Conservation (phyloP, 2,888 invertebrate genomes). For the Dexiosoma caninum region DNA sequence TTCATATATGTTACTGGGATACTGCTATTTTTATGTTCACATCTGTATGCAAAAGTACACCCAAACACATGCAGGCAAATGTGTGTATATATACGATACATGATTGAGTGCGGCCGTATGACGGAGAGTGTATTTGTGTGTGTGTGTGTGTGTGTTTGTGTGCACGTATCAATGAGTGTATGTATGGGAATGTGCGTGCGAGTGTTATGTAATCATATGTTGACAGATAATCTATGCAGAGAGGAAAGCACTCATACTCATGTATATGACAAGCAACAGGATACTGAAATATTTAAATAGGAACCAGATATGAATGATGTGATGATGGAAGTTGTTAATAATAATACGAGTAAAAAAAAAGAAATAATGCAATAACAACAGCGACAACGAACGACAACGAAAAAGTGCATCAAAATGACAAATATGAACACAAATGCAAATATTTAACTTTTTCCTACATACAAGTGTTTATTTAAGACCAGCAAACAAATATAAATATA, state of each 20-base stretch:
- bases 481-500: neutral
- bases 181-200: neutral
- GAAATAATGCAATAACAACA: conserved; percentile 9
- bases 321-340: conserved; percentile 59
- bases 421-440: neutral
- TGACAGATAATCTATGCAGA: conserved; percentile 46
- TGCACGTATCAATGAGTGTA: neutral
- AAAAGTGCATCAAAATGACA: conserved; percentile 28
- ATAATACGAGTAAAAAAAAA: conserved; percentile 47
- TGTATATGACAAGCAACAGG: conserved; percentile 55
- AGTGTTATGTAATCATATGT: conserved; percentile 21
- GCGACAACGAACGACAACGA: conserved; percentile 18
- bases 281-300: conserved; percentile 59
- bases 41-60: neutral
- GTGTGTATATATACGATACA: neutral
- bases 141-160: neutral
- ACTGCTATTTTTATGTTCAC: too few relatives aligned
- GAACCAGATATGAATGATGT: conserved; percentile 59
- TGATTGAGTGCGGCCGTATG: neutral
- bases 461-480: conserved; percentile 11
- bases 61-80: neutral
- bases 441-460: neutral
- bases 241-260: conserved; percentile 39
- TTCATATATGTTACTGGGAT: too few relatives aligned
- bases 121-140: neutral